Evolutionary conservation across 2,113 vertebrate genomes (phyloP).

Genomic region (Gambusia holbrooki): DNA sequence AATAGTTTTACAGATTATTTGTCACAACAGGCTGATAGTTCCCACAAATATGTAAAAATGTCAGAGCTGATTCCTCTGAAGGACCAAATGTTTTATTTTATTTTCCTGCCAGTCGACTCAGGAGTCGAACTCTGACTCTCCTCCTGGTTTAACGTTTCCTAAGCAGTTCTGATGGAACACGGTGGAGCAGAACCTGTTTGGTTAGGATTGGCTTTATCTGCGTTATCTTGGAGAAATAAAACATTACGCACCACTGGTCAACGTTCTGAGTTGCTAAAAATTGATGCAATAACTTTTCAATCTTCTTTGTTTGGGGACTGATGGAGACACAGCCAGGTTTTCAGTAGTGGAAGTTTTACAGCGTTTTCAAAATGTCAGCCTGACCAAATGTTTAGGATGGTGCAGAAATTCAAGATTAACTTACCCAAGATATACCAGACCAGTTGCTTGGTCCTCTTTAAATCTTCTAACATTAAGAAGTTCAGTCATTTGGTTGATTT

Average conservation of each 20-base stretch:
- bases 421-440: no score
- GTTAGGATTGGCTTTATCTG: constrained; percentile 16
- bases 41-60: no score
- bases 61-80: neutral
- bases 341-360: neutral
- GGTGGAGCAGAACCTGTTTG: neutral
- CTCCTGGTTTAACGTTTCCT: neutral
- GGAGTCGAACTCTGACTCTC: neutral
- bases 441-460: no score
- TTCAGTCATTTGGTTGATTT: no score
- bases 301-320: neutral
- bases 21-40: no score
- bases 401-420: neutral
- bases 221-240: constrained; percentile 5
- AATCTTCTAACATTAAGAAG: no score
- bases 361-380: neutral
- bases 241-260: neutral
- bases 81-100: neutral
- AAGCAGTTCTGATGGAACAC: neutral
- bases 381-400: no score
- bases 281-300: neutral
- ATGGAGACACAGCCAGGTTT: neutral
- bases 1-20: no score
- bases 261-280: neutral
- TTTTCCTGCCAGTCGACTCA: neutral